Conservation (phyloP, 2,113 vertebrate genomes). For the Passer montanus region DNA sequence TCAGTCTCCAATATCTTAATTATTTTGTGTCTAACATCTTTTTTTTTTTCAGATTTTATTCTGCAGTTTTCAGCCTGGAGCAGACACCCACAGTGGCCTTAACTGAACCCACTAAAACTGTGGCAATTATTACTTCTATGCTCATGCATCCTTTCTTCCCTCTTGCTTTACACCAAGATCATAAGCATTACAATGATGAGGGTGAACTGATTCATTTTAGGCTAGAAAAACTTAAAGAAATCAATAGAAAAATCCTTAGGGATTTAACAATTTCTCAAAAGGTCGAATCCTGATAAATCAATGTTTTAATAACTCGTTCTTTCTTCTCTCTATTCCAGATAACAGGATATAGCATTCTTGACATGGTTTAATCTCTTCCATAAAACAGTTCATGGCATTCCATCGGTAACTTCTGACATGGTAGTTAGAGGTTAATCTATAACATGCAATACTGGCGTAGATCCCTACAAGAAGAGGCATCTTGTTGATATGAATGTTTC, state of each 20-base stretch:
- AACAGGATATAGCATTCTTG: not conserved
- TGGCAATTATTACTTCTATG: not conserved
- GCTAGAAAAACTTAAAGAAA: not conserved
- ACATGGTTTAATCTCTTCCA: not conserved
- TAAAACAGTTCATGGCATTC: not conserved
- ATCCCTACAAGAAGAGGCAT: not conserved
- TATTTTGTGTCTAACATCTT: not conserved
- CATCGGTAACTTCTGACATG: fast-evolving
- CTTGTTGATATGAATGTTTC: not conserved
- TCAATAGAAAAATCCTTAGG: not conserved
- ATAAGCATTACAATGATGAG: not conserved
- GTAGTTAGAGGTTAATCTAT: not conserved
- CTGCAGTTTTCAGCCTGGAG: not conserved
- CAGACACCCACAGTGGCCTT: not conserved
- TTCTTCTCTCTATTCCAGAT: not conserved
- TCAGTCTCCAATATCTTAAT: not conserved
- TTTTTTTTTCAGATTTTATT: not conserved
- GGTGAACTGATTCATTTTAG: not conserved
- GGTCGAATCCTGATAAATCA: not conserved
- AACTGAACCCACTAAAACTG: not conserved
- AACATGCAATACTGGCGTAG: not conserved
- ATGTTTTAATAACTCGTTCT: not conserved
- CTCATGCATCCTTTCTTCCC: not conserved
- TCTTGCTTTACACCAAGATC: not conserved
- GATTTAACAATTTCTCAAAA: not conserved